Percentiles rank a stretch among this genome's conserved stretches.
phyloP scores from a whole-genome alignment of 2,797 vertebrate genomes.

The Staurois parvus region DNA sequence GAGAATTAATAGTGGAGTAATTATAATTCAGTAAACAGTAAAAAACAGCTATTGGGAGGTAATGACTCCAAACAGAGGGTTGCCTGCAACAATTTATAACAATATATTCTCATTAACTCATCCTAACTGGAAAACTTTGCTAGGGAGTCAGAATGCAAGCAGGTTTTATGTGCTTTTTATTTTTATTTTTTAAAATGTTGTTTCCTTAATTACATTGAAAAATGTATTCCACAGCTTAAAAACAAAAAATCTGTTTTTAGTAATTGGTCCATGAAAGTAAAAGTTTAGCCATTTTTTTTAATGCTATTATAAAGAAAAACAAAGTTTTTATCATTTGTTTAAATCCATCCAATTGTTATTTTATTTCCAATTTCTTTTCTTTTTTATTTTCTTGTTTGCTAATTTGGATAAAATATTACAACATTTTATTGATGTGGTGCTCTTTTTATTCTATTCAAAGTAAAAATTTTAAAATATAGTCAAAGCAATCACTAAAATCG shows the following conservation, averaged over 20 bases:
- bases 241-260: not conserved
- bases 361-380: no score
- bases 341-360: no score
- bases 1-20: slow-evolving; percentile 65
- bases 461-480: no score
- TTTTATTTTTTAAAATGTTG: not conserved
- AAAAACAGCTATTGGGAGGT: slow-evolving; percentile 19
- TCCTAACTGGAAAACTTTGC: not conserved
- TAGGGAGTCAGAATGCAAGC: not conserved
- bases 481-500: no score
- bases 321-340: no score
- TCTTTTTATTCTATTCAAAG: no score
- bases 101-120: slow-evolving; percentile 44
- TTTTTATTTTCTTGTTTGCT: no score
- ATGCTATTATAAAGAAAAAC: no score
- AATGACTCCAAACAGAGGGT: slow-evolving; percentile 34
- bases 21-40: slow-evolving; percentile 66
- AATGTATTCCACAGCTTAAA: not conserved
- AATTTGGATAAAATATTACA: no score
- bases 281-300: no score
- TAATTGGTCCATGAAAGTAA: no score
- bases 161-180: not conserved
- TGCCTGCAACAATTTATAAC: slow-evolving; percentile 30
- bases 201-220: slow-evolving; percentile 1
- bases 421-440: no score